Base-by-base conservation (phyloP, 2,797 vertebrate species). In the Selene dorsalis region DNA sequence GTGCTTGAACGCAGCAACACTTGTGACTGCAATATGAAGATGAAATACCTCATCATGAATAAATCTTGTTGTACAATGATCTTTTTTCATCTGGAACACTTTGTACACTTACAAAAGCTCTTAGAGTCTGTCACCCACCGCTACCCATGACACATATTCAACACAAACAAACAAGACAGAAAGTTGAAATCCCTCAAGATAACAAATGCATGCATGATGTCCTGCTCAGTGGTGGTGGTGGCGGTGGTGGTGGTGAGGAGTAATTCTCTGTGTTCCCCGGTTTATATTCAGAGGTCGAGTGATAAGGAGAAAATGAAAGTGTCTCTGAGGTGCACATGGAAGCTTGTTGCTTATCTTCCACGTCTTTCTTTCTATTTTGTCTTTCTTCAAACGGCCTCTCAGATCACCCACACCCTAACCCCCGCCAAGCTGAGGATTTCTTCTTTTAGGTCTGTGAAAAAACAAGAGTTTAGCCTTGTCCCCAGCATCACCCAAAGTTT, bases 51-150 rank as follows among this genome's bases (percentile, higher is more conserved):
- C 55, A 62, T 74, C 28, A 14, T 78, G 78, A 77, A 82, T 75
- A 70, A 47, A 77, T 80, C 76, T 64, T 53, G 65, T 58, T 24
- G 41, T 35, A 39, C 61, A 69, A 39, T 72, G 47, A 71, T 75
- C 28, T 69, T 80, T 82, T 85, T 79, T 83, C 59, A 75, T 87
- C 65, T 39, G 18, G 32, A 83, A 73, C 69, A 66, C 71, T 84
- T 72, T 35, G 32, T 35, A 57, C 63, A 68, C 79, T 73, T 66
- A 83, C 69, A 74, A 66, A 73, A 55, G 52, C 64, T 65, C 60
- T 79, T 50, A 12, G n/a, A 63, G 35, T 41, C 48, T 69, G 35
- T 79, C 73, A 69, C 64, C 32, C 52, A n/a, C 32, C 1, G 2
- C 12, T 4, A 50, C 26, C 24, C 60, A 50, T 16, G 3, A 4